Conservation (phyloP, 2,888 invertebrate genomes). For the Leptinotarsa tumamoca region DNA sequence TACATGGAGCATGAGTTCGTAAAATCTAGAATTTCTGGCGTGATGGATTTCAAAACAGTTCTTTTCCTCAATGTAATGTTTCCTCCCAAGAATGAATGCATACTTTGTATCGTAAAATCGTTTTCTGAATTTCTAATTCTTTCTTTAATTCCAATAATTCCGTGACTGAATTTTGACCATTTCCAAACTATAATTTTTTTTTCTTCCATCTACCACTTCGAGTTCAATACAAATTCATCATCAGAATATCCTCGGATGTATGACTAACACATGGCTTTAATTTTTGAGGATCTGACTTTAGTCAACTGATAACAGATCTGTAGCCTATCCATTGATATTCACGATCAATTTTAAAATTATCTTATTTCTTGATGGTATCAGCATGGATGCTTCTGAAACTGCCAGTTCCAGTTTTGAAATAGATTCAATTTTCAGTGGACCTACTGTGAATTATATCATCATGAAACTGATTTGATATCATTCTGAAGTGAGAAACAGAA, state of each 20-base stretch:
- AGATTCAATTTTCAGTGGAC: neutral
- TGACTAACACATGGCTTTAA: neutral
- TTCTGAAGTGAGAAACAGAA: neutral
- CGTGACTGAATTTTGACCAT: constrained; percentile 2
- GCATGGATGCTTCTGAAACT: neutral
- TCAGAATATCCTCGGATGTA: neutral
- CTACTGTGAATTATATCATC: neutral
- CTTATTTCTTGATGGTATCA: neutral
- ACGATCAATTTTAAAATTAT: neutral
- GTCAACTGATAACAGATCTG: neutral
- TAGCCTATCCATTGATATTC: neutral
- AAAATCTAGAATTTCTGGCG: neutral
- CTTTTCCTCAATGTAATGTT: neutral
- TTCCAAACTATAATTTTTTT: neutral
- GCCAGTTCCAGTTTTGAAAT: neutral
- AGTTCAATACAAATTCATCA: neutral
- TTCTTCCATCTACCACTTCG: neutral
- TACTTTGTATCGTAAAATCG: neutral
- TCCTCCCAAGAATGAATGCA: neutral
- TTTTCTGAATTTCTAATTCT: neutral
- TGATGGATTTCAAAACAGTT: neutral
- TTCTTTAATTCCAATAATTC: neutral
- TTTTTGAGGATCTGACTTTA: neutral
- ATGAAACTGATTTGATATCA: neutral
- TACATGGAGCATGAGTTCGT: neutral